Evolutionary conservation across 1,140 invertebrate genomes (phyloP).

Genomic region (Chlorops oryzae): DNA sequence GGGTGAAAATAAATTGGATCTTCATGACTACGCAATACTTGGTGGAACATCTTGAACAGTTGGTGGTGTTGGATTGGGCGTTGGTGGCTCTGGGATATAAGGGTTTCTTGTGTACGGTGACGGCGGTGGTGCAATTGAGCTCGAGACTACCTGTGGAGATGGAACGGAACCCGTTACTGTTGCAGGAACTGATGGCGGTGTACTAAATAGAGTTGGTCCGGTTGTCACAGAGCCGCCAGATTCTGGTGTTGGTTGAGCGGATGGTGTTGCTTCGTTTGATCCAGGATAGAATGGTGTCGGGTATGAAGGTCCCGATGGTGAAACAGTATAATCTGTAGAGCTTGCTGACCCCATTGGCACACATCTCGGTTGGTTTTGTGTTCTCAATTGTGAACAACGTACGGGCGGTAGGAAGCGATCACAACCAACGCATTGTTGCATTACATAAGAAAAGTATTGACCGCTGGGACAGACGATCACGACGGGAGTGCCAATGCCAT

Average conservation of each 20-base stretch:
- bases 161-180: slow-evolving; percentile 9
- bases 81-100: slow-evolving; percentile 18
- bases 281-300: neutral
- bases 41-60: neutral
- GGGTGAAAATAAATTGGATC: too few relatives aligned
- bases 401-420: neutral
- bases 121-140: neutral
- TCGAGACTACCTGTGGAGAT: slow-evolving; percentile 1
- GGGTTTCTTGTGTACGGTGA: slow-evolving; percentile 1
- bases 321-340: neutral
- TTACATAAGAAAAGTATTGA: slow-evolving; percentile 5
- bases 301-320: neutral
- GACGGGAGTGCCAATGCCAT: neutral
- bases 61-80: neutral
- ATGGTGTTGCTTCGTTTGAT: neutral
- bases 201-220: neutral
- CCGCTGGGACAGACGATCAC: neutral
- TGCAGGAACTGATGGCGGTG: neutral
- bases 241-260: neutral
- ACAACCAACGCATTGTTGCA: slow-evolving; percentile 1
- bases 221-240: neutral
- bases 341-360: slow-evolving; percentile 1
- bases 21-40: too few relatives aligned
- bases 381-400: slow-evolving; percentile 2
- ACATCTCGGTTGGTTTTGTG: slow-evolving; percentile 6